phyloP scores from a whole-genome alignment of 2,888 invertebrate genomes.

The Bombylius major region DNA sequence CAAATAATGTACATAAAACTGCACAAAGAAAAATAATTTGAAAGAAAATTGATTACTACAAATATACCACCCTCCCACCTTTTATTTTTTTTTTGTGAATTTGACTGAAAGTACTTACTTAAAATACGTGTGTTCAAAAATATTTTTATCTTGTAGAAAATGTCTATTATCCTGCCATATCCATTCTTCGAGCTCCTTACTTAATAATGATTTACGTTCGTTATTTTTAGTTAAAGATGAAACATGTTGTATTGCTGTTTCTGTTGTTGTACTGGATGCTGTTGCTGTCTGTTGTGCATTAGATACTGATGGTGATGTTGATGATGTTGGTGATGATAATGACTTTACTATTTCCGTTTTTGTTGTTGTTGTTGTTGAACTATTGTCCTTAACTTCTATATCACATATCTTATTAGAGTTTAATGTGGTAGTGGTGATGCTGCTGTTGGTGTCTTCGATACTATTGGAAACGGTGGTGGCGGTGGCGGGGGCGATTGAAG shows the following conservation, averaged over 20 bases:
- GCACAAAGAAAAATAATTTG: constrained; percentile 14
- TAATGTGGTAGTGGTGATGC: background rate
- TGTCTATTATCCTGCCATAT: constrained; percentile 97
- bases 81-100: background rate
- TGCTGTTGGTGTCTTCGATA: too few relatives aligned
- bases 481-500: too few relatives aligned
- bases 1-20: constrained; percentile 97
- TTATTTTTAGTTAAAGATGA: background rate
- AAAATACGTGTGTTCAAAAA: constrained; percentile 92
- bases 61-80: too few relatives aligned
- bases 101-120: constrained; percentile 46
- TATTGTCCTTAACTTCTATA: constrained; percentile 25
- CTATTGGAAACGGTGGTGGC: too few relatives aligned
- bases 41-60: background rate
- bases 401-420: constrained; percentile 28
- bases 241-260: background rate
- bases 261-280: background rate
- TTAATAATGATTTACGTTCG: constrained; percentile 26
- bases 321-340: background rate
- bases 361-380: constrained; percentile 7
- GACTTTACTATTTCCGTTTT: constrained; percentile 11
- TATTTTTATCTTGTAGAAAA: constrained; percentile 87
- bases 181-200: constrained; percentile 75
- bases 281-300: background rate
- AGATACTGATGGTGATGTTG: background rate